Base-by-base conservation (phyloP, 2,797 vertebrate genomes). In the Sebastes aleutianus region DNA sequence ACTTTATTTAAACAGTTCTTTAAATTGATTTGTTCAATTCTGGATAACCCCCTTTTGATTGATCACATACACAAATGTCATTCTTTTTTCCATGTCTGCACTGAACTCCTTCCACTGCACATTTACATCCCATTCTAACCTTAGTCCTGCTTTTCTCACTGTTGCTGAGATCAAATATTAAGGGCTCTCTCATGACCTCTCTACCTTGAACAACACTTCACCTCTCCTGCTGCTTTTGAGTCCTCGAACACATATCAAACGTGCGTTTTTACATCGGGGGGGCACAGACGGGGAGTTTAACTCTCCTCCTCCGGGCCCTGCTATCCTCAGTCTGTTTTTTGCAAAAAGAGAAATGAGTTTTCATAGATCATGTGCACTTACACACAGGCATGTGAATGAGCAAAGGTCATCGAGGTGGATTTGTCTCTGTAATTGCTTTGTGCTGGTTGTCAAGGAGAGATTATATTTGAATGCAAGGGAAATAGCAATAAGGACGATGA, bases 401-500 rank as follows among this genome's bases (percentile, higher is more conserved):
- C 26, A 57, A 70, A 11, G 31, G 67, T 78, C 11, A 57, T 59
- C 26, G 14, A 76, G 31, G 34, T 61, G 50, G 70, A 47, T 68
- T 63, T 39, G 43, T 78, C 82, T 84, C 67, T 81, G 70, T 84
- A 69, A 39, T 65, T 83, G 83, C 70, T 82, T 70, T 68, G 47
- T 27, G 63, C 63, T 4, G 77, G 22, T 53, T 84, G 86, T 80
- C 14, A 43, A 79, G 27, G 68, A 72, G 80, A 87, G 87, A 84
- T 82, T 74, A 58, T 62, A 56, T 85, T 87, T 68, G 78, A 85
- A 84, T 73, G 75, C 31, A 80, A 83, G 68, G 80, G 79, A 84
- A 93, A 95, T 95, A 92, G 93, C 95, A 95, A 94, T 94, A 95
- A 95, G 95, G 94, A 96, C 94, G 94, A 95, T 95, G 93, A 95